Conservation (phyloP, 2,113 vertebrate species). For the Psettodes erumei region DNA sequence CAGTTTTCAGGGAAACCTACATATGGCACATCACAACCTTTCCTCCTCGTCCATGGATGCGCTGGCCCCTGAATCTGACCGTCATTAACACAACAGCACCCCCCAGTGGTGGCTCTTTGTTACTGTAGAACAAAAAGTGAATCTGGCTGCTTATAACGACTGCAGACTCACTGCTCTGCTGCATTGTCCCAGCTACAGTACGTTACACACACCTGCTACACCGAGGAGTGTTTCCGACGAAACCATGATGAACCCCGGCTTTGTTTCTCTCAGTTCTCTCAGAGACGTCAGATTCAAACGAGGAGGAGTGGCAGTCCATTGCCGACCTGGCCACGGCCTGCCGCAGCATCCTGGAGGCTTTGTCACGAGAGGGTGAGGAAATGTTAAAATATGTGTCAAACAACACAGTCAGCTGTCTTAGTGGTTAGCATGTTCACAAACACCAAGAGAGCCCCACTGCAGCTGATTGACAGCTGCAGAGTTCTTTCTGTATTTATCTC, state of each 20-base stretch:
- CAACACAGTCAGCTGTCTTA: not conserved
- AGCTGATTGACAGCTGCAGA: not conserved
- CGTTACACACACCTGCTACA: not conserved
- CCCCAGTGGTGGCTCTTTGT: constrained; percentile 65
- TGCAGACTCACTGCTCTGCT: constrained; percentile 16
- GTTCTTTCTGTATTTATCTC: not conserved
- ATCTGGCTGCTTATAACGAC: not conserved
- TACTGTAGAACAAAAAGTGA: constrained; percentile 24
- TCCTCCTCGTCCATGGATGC: not conserved
- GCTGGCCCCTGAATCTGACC: not conserved
- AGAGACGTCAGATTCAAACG: constrained; percentile 85
- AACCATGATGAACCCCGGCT: not conserved
- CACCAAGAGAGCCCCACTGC: not conserved
- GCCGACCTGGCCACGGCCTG: constrained; percentile 89
- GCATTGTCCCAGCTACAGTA: not conserved
- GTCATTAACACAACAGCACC: constrained; percentile 51
- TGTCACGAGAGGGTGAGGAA: constrained; percentile 88
- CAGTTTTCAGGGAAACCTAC: not conserved
- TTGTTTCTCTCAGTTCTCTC: constrained; percentile 83
- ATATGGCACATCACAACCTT: not conserved
- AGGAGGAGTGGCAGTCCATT: constrained; percentile 93
- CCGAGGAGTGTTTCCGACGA: not conserved
- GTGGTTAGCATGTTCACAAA: not conserved
- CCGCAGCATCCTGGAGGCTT: constrained; percentile 88
- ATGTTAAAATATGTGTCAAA: not conserved